Base-by-base conservation (phyloP, 2,888 invertebrate genomes). In the Tiliacea citrago region DNA sequence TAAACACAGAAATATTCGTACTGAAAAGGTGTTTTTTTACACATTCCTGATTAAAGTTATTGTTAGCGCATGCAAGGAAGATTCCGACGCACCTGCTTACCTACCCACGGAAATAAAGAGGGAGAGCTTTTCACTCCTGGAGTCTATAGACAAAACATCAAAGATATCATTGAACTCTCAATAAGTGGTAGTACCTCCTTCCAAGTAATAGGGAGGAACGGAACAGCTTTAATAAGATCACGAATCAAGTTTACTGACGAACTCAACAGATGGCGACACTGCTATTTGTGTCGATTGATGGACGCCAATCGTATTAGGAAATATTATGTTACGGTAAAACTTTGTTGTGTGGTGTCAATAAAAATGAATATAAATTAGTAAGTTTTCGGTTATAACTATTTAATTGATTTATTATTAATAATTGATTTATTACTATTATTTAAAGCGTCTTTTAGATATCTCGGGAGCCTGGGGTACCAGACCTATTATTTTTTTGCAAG, bases 141-240 rank as follows among this genome's bases (percentile, higher is more conserved):
- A 47, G 39, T n/a, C 45, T 24, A 18, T 18, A 35, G 35, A n/a
- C n/a, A 24, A 45, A 53, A 75, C 58, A 62, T 79, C 35, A 53
- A 67, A 62, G 29, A 53, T 73, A 9, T 21, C 13, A 16, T 35
- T 6, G 6, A 29, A 61, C 24, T 49, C 49, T 66, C 13, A 16
- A 35, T 65, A 29, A 55, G n/a, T 35, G 39, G 53, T 63, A 62
- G 18, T 47, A 75, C 67, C 65, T 74, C 73, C 42, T 58, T 35
- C 73, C 57, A 49, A 47, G 61, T n/a, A 55, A 29, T 21, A 24
- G 39, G 60, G 70, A 13, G 72, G 60, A 82, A 70, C 81, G 83
- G 80, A 84, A 85, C 81, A 73, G 76, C 53, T 77, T 72, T 89
- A 89, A 89, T 83, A 83, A 86, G 88, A 87, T 86, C 81, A 86